Evolutionary conservation across 2,113 vertebrate genomes (phyloP).

Genomic region (Origma solitaria): DNA sequence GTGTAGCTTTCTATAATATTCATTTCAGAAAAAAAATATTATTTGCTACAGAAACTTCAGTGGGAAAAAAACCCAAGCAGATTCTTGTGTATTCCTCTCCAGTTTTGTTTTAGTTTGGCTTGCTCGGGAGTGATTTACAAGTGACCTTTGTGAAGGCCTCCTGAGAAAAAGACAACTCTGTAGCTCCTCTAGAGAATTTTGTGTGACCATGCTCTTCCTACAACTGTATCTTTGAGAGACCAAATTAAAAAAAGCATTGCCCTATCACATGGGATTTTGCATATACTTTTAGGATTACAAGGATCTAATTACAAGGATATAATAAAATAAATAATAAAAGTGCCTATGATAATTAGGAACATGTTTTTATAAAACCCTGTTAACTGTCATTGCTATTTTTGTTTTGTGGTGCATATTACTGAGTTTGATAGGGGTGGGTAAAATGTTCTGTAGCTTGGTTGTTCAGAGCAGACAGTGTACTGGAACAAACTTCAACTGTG

Average conservation of each 20-base stretch:
- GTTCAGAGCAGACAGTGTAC: background rate
- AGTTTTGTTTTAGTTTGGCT: background rate
- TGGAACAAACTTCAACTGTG: background rate
- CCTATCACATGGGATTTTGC: background rate
- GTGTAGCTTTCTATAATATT: background rate
- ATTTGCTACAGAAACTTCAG: background rate
- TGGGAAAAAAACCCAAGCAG: background rate
- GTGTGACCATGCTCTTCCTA: background rate
- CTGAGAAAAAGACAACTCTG: background rate
- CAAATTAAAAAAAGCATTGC: background rate
- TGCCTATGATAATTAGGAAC: background rate
- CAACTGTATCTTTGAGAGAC: background rate
- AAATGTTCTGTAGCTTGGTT: background rate
- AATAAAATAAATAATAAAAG: background rate
- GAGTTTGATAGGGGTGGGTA: background rate
- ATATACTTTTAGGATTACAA: background rate
- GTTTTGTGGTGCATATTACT: background rate
- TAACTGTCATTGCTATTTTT: background rate
- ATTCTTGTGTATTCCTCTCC: background rate
- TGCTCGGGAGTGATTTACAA: background rate
- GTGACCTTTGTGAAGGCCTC: background rate
- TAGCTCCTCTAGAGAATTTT: background rate
- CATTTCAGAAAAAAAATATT: background rate
- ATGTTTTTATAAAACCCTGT: background rate
- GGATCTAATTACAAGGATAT: too few species aligned